Evolutionary conservation across 1,140 invertebrate genomes (phyloP).

Genomic region (Nephila pilipes): DNA sequence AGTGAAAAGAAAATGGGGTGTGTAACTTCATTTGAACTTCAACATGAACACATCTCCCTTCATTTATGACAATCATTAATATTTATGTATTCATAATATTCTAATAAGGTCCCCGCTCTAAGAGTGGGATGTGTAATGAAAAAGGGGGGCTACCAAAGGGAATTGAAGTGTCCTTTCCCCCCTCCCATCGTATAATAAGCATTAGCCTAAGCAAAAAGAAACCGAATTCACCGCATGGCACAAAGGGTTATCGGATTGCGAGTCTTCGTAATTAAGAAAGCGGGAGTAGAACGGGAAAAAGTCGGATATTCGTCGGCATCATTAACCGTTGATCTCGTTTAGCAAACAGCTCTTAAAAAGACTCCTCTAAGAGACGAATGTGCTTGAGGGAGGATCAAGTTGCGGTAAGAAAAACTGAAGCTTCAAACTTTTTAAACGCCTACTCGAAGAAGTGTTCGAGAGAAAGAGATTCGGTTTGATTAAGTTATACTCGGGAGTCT

Average conservation of each 20-base stretch:
- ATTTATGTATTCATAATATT: conserved; percentile 76
- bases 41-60: conserved; percentile 12
- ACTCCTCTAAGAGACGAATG: not conserved
- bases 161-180: not conserved
- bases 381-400: conserved; percentile 22
- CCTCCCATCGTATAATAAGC: conserved; percentile 52
- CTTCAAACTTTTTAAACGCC: conserved; percentile 45
- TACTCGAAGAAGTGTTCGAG: conserved; percentile 38
- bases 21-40: conserved; percentile 61
- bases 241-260: conserved; percentile 64
- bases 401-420: conserved; percentile 15
- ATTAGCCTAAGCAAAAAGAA: conserved; percentile 56
- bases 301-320: conserved; percentile 62
- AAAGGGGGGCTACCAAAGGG: not conserved
- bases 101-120: conserved; percentile 59
- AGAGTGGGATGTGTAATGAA: conserved; percentile 33
- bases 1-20: conserved; percentile 28
- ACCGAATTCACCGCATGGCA: conserved; percentile 40
- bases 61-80: conserved; percentile 68
- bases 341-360: conserved; percentile 61
- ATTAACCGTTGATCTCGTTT: conserved; percentile 68
- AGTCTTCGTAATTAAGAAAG: conserved; percentile 69
- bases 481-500: conserved; percentile 13
- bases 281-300: conserved; percentile 31
- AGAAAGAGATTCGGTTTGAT: conserved; percentile 33